phyloP scores from a whole-genome alignment of 2,888 invertebrate species.

The Dichetophora obliterata region DNA sequence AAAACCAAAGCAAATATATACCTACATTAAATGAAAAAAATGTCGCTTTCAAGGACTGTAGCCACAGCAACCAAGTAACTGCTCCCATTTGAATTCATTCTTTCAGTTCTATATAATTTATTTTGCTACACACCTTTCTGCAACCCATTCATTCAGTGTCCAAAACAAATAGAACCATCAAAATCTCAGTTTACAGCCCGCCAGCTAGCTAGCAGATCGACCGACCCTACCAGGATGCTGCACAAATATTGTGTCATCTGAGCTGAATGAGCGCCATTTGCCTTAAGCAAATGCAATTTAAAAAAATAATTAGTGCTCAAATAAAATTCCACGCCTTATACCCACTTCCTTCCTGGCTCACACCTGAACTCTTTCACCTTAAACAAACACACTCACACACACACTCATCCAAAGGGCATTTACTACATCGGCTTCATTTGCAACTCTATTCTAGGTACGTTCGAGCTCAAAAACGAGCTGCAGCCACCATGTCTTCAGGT shows the following conservation, averaged over 20 bases:
- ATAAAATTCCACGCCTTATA: slow-evolving; percentile 15
- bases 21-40: neutral
- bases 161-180: neutral
- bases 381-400: neutral
- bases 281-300: slow-evolving; percentile 37
- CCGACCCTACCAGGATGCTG: neutral
- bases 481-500: slow-evolving; percentile 58
- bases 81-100: slow-evolving; percentile 13
- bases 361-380: neutral
- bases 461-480: slow-evolving; percentile 51
- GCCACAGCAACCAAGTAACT: neutral
- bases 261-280: slow-evolving; percentile 1
- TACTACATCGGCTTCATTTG: neutral
- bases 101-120: neutral
- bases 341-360: neutral
- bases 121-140: neutral
- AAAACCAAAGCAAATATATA: too few species aligned
- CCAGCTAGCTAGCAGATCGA: neutral
- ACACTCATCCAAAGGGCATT: neutral
- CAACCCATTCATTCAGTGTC: neutral
- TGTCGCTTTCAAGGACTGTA: slow-evolving; percentile 19
- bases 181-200: neutral
- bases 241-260: slow-evolving; percentile 23
- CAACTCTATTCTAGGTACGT: neutral
- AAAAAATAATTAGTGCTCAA: slow-evolving; percentile 39